Percentiles rank a stretch among this genome's conserved stretches.
Evolutionary conservation across 2,888 invertebrate genomes (phyloP).

Genomic region (Quadriops clusia): DNA sequence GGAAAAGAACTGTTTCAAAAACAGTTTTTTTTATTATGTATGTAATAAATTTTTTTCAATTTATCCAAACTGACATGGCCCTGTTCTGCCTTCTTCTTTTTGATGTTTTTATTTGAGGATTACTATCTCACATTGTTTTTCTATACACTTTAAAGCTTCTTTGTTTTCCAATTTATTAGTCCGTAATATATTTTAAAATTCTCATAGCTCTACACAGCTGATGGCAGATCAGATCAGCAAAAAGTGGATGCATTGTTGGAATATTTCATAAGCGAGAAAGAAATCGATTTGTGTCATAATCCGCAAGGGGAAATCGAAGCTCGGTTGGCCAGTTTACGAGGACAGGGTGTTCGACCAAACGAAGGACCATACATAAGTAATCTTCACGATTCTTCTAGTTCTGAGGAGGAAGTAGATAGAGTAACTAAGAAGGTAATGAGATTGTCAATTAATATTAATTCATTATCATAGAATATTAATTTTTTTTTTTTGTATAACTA

Average conservation of each 20-base stretch:
- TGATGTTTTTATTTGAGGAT: constrained; percentile 1
- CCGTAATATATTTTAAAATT: not conserved
- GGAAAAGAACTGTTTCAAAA: too few species aligned
- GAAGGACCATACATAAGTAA: constrained; percentile 30
- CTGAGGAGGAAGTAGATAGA: constrained; percentile 33
- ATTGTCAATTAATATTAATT: constrained; percentile 4
- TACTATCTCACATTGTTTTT: too few species aligned
- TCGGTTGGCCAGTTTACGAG: constrained; percentile 41
- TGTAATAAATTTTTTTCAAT: constrained; percentile 4
- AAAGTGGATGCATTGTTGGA: constrained; percentile 58
- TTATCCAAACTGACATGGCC: too few species aligned
- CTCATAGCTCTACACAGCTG: constrained; percentile 39
- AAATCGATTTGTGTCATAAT: constrained; percentile 37
- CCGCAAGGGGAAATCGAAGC: constrained; percentile 42
- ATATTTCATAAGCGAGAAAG: constrained; percentile 38
- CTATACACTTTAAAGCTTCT: too few species aligned
- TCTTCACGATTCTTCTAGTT: constrained; percentile 27
- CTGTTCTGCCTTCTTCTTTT: not conserved
- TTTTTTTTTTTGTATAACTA: too few species aligned
- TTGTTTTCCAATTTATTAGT: too few species aligned
- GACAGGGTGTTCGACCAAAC: constrained; percentile 34
- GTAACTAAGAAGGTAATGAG: constrained; percentile 32
- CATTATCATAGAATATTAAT: not conserved
- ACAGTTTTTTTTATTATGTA: too few species aligned
- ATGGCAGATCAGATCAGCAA: constrained; percentile 55